Base-by-base conservation (phyloP, 2,797 vertebrate species). In the Siniperca undulata region DNA sequence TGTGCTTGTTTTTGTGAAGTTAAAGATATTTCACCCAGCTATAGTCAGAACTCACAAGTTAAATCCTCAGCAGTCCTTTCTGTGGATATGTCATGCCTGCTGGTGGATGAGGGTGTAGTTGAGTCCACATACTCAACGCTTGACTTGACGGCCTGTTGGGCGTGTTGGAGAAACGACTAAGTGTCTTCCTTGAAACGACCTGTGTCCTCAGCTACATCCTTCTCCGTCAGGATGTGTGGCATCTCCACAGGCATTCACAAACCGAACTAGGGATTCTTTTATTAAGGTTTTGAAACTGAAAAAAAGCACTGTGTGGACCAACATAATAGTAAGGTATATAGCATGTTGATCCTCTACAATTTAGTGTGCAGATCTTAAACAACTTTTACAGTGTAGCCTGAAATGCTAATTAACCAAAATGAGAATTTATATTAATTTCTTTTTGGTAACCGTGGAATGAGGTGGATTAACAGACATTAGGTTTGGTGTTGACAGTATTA, bases 321-420 rank as follows among this genome's bases (percentile, higher is more conserved):
- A 66, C 34, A 42, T 12, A 17, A 53, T n/a, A 61, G 9, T 40
- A 60, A 61, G n/a, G 12, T 48, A 52, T 36, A 24, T 16, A 34
- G 46, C 69, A 61, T 77, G 55, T 50, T 56, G 14, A 30, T 77
- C 62, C 27, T 72, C 40, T 38, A 30, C 55, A 59, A 2, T 60
- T 70, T 59, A 52, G 16, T 38, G 9, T 1, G 2, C 59, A 52
- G 42, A n/a, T 70, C 52, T 58, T 27, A 53, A 27, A 44, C 38
- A 65, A 19, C 40, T 56, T 68, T 44, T 56, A 64, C 58, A 66
- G 48, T 27, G 34, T 66, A 55, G 46, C 24, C 50, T 44, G 56
- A 44, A 53, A 59, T 77, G 70, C 73, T 64, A 46, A 67, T 19
- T 13, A 61, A 66, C 55, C 72, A 71, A 64, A 64, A 59, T 65